Conservation (phyloP, 2,113 vertebrate genomes). For the Marmota monax region DNA sequence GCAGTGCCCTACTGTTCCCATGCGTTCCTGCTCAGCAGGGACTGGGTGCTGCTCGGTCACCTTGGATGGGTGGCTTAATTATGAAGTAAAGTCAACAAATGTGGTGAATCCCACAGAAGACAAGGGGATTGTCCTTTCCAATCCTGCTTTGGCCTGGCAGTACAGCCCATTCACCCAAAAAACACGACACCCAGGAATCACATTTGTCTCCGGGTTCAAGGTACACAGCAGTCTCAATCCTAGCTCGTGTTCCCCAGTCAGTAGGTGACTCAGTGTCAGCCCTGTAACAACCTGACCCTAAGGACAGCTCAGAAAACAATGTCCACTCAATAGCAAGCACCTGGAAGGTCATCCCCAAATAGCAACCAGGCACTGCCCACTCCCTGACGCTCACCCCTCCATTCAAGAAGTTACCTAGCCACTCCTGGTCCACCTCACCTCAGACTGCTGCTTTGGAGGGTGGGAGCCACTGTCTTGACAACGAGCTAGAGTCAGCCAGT, state of each 20-base stretch:
- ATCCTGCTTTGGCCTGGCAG: rapidly evolving
- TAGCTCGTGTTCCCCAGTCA: not conserved
- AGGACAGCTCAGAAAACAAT: not conserved
- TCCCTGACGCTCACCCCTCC: rapidly evolving
- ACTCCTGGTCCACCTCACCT: rapidly evolving
- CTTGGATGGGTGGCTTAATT: not conserved
- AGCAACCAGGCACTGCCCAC: not conserved
- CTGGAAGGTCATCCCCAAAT: too few relatives aligned
- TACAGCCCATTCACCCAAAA: not conserved
- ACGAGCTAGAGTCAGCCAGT: too few relatives aligned
- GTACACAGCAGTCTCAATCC: rapidly evolving
- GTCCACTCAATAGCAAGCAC: not conserved
- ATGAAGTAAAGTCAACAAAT: not conserved
- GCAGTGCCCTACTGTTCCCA: rapidly evolving
- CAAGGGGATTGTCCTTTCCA: rapidly evolving
- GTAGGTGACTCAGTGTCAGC: not conserved
- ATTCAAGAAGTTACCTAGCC: not conserved
- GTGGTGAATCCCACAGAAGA: not conserved
- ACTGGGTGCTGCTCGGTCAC: not conserved
- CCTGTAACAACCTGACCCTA: not conserved
- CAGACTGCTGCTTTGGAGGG: not conserved
- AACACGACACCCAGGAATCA: rapidly evolving
- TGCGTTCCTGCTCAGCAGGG: rapidly evolving
- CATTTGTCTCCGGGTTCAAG: not conserved
- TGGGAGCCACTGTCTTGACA: not conserved